Conservation (phyloP, 2,888 invertebrate species). For the Rotaria macrura region DNA sequence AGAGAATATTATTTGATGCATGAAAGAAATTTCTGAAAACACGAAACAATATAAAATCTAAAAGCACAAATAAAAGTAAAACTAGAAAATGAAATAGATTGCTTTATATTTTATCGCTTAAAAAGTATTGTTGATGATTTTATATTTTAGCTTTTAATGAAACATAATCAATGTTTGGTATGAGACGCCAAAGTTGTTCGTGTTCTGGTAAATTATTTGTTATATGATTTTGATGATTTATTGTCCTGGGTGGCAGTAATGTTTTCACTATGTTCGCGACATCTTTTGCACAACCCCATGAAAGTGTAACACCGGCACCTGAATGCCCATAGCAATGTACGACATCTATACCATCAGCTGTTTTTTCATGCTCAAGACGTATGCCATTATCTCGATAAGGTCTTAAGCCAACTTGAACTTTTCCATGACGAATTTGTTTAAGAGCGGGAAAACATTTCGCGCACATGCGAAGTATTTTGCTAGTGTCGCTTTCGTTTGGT, state of each 20-base stretch:
- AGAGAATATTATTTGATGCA: not conserved
- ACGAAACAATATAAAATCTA: too few species aligned
- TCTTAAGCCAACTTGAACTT: not conserved
- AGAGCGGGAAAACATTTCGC: not conserved
- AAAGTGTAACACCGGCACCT: not conserved
- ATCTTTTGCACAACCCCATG: not conserved
- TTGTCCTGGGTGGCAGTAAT: not conserved
- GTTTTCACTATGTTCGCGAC: not conserved
- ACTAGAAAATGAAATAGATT: too few species aligned
- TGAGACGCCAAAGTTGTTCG: not conserved
- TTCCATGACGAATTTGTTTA: not conserved
- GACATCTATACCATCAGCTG: not conserved
- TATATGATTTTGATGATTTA: too few species aligned
- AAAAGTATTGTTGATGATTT: too few species aligned
- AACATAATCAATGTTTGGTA: not conserved
- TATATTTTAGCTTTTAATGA: too few species aligned
- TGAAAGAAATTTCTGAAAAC: too few species aligned
- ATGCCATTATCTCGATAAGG: not conserved
- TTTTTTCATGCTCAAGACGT: not conserved
- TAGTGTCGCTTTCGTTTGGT: not conserved
- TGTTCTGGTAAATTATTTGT: not conserved
- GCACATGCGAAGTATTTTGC: not conserved
- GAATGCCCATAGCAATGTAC: not conserved
- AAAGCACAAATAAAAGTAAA: too few species aligned
- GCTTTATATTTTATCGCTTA: too few species aligned